phyloP scores from a whole-genome alignment of 23 tunicate genomes.

The Trididemnum nubilum region DNA sequence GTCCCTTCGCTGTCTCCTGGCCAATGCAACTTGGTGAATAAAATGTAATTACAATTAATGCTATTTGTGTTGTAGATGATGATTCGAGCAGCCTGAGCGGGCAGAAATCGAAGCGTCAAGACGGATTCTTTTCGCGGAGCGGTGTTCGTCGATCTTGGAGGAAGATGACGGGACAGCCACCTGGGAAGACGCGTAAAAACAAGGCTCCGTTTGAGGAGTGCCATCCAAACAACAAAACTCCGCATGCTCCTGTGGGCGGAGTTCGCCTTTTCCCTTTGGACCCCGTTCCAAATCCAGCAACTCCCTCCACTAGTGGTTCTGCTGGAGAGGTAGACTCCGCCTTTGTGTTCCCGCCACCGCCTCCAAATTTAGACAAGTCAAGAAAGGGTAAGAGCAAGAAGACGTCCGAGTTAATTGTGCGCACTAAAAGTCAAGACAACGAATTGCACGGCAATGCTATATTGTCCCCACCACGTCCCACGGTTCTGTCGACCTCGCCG shows the following conservation, averaged over 20 bases:
- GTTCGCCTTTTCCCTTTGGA: slow-evolving; percentile 31
- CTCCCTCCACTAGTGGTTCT: background rate
- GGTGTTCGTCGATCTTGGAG: slow-evolving; percentile 77
- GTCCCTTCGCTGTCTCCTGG: too few species aligned
- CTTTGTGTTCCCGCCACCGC: slow-evolving; percentile 25
- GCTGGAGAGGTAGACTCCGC: background rate
- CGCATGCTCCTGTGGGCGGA: slow-evolving; percentile 29
- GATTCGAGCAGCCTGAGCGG: too few species aligned
- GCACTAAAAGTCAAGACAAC: slow-evolving; percentile 8
- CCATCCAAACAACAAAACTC: background rate
- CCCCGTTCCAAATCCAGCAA: background rate
- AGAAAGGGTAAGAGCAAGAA: background rate
- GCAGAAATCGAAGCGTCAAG: slow-evolving; percentile 19
- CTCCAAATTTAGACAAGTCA: background rate
- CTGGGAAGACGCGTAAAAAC: slow-evolving; percentile 14
- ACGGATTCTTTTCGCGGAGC: slow-evolving; percentile 59
- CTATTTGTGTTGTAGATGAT: too few species aligned
- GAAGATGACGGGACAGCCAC: slow-evolving; percentile 45
- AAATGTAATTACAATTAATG: too few species aligned
- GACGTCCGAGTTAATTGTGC: background rate
- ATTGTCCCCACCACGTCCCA: slow-evolving; percentile 15
- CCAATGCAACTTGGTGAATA: too few species aligned
- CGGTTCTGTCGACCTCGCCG: slow-evolving; percentile 4
- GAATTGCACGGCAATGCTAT: slow-evolving; percentile 19
- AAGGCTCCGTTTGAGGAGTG: slow-evolving; percentile 30